Base-by-base conservation (phyloP, 2,888 invertebrate species). In the Erannis defoliaria region DNA sequence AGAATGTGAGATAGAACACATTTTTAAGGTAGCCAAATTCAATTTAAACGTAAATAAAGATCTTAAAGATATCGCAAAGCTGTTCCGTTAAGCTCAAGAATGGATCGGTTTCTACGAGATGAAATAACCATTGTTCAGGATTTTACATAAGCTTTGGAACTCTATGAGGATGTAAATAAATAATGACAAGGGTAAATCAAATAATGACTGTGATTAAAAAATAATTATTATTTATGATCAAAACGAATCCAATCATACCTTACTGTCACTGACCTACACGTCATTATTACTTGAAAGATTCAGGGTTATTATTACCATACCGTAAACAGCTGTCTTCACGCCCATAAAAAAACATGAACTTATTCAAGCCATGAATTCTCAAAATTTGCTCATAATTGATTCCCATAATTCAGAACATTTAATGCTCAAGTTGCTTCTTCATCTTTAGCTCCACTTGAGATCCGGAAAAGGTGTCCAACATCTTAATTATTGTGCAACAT, bases 401-500 rank as follows among this genome's bases (percentile, higher is more conserved):
- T n/a, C n/a, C n/a, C n/a, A n/a, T n/a, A n/a, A n/a, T n/a, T n/a
- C n/a, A n/a, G n/a, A n/a, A n/a, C n/a, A n/a, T 46, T 31, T 12
- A n/a, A 33, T 31, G 12, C 5, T 46, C 10, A 18, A 31, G 31
- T 18, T 46, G 31, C 3, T 45, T 42, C 21, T n/a, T 14, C 45
- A 21, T 21, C 45, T 55, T 64, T 57, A 62, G 37, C 53, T 74
- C 68, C 67, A 71, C 73, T 75, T 76, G 71, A 77, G 72, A 73
- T 76, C 81, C 76, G 76, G 74, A 62, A 55, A 54, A 56, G 46
- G 53, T 62, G 61, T 68, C 54, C 70, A 73, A n/a, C 73, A 61
- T 69, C 62, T 75, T 70, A 75, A 79, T 85, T 83, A 78, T 85
- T 83, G 82, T 80, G 72, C 81, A 84, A 84, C 42, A 61, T 63